phyloP scores from a whole-genome alignment of 2,797 vertebrate genomes.

The Tokudaia tokunoshimensis region DNA sequence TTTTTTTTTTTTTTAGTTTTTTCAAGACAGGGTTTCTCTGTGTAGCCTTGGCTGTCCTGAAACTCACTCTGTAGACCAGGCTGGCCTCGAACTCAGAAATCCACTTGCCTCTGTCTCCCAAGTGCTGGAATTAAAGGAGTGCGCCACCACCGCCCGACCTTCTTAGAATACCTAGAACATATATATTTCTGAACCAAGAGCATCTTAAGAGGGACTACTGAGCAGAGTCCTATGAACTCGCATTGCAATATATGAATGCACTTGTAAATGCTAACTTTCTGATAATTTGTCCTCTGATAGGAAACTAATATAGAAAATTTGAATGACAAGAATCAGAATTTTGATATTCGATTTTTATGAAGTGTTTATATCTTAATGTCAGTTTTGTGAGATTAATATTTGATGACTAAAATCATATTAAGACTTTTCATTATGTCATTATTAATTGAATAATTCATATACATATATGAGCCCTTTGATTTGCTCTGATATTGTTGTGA shows the following conservation, averaged over 20 bases:
- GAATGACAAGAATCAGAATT: not conserved
- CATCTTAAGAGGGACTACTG: not conserved
- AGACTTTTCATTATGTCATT: not conserved
- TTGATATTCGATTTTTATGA: conserved; percentile 14
- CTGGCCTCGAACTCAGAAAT: too few species aligned
- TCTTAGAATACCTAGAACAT: not conserved
- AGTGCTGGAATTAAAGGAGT: too few species aligned
- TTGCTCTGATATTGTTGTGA: not conserved
- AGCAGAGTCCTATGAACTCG: not conserved
- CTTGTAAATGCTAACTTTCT: not conserved
- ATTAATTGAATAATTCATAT: not conserved
- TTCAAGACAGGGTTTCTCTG: too few species aligned
- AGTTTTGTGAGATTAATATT: conserved; percentile 13
- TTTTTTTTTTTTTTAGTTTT: too few species aligned
- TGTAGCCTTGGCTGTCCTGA: too few species aligned
- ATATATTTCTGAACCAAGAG: not conserved
- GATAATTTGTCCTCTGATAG: not conserved
- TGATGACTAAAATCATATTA: conserved; percentile 43
- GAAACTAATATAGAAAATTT: not conserved
- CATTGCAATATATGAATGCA: not conserved
- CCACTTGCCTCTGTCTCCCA: too few species aligned
- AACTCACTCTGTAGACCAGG: too few species aligned
- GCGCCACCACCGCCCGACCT: not conserved
- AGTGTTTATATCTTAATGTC: not conserved
- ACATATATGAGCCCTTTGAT: not conserved